Evolutionary conservation across 2,113 vertebrate species (phyloP).

Genomic region (Semnopithecus entellus): DNA sequence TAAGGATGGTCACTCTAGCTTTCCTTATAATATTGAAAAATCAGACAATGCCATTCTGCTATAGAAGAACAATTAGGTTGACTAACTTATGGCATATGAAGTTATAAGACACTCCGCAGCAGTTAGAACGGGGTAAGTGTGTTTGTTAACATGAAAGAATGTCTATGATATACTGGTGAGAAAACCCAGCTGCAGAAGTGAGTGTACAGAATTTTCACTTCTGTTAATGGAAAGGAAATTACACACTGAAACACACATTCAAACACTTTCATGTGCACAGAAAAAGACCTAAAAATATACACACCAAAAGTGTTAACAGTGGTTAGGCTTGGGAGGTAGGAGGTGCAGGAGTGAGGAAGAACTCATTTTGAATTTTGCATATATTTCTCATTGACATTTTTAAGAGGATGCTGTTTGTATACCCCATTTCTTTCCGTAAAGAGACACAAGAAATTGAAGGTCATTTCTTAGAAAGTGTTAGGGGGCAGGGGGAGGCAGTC

Average conservation of each 20-base stretch:
- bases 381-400: background rate
- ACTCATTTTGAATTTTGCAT: background rate
- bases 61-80: background rate
- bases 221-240: background rate
- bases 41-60: background rate
- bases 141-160: background rate
- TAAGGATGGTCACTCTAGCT: background rate
- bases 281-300: background rate
- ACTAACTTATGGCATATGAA: background rate
- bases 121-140: background rate
- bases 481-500: background rate
- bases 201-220: constrained; percentile 17
- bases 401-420: background rate
- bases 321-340: background rate
- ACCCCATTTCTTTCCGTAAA: background rate
- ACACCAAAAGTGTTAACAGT: background rate
- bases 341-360: background rate
- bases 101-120: background rate
- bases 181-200: background rate
- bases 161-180: background rate
- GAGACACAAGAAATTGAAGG: background rate
- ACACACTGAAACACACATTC: background rate
- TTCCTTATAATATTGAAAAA: background rate
- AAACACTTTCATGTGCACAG: background rate
- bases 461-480: background rate